Evolutionary conservation across 2,113 vertebrate genomes (phyloP).

Genomic region (Barbus barbus): DNA sequence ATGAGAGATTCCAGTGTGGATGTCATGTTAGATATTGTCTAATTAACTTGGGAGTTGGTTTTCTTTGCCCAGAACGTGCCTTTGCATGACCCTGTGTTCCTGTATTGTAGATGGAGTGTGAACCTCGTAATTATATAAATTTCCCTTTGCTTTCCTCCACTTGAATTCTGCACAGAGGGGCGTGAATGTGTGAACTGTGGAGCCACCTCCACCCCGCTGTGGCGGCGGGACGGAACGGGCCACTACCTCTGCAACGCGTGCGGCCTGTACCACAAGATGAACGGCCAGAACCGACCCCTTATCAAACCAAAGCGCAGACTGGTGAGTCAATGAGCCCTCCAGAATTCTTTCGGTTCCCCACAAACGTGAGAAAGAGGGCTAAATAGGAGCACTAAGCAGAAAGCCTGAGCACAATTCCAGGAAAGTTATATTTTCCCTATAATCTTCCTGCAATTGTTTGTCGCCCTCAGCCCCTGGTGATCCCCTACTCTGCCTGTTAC

Average conservation of each 20-base stretch:
- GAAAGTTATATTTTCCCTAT: conserved; percentile 87
- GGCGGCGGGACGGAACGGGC: conserved; percentile 96
- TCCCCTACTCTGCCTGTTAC: conserved; percentile 75
- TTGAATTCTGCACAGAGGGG: conserved; percentile 90
- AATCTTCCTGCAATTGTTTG: conserved; percentile 84
- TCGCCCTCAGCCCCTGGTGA: conserved; percentile 76
- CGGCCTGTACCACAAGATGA: conserved; percentile 99
- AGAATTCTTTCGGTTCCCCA: conserved; percentile 5
- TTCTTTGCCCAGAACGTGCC: conserved; percentile 34
- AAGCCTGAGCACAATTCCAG: conserved; percentile 79
- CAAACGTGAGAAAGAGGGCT: conserved; percentile 52
- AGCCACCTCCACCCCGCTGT: conserved; percentile 96
- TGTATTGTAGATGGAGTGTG: conserved; percentile 46
- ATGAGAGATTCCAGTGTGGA: conserved; percentile 44
- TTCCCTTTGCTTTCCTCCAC: conserved; percentile 63
- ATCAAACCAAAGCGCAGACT: conserved; percentile 98
- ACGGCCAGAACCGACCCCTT: conserved; percentile 97
- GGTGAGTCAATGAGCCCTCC: conserved; percentile 79
- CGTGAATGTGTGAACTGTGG: conserved; percentile 99
- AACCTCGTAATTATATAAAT: conserved; percentile 82
- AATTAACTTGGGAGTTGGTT: conserved; percentile 44
- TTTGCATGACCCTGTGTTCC: neutral
- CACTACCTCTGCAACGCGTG: conserved; percentile 99
- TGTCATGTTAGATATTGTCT: conserved; percentile 42
- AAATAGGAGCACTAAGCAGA: conserved; percentile 58